These are phyloP conservation scores for Lamellibrachia luymesi DNA, from an alignment of 1,140 invertebrate species.

Conservation along the genomic window DNA sequence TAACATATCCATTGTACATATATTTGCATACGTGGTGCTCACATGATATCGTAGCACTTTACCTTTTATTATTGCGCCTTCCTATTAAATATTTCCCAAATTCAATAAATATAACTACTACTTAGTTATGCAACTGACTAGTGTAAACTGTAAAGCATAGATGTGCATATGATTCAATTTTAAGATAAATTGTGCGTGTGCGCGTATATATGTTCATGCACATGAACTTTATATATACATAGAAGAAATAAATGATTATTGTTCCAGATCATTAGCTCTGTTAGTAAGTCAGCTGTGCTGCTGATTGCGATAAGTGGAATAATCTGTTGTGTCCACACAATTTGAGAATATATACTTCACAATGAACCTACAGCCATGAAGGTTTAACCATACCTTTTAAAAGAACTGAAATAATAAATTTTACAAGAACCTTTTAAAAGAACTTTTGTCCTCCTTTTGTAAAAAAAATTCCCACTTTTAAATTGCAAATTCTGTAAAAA, in stretches of 20 bases:
- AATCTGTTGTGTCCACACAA: no score
- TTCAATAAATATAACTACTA: not conserved
- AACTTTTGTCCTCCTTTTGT: not conserved
- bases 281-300: no score
- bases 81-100: not conserved
- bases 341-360: not conserved
- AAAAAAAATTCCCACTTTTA: not conserved
- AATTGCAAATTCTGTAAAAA: not conserved
- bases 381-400: not conserved
- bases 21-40: not conserved
- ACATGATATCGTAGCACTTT: not conserved
- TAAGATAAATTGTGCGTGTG: no score
- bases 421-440: no score
- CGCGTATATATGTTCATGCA: no score
- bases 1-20: not conserved
- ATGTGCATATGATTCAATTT: no score
- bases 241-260: no score
- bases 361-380: not conserved
- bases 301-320: no score
- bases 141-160: no score
- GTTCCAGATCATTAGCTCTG: no score
- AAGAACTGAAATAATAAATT: not conserved
- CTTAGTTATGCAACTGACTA: no score
- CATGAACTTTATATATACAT: no score
- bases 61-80: not conserved